Base-by-base conservation (phyloP, 2,113 vertebrate species). In the Takifugu flavidus region DNA sequence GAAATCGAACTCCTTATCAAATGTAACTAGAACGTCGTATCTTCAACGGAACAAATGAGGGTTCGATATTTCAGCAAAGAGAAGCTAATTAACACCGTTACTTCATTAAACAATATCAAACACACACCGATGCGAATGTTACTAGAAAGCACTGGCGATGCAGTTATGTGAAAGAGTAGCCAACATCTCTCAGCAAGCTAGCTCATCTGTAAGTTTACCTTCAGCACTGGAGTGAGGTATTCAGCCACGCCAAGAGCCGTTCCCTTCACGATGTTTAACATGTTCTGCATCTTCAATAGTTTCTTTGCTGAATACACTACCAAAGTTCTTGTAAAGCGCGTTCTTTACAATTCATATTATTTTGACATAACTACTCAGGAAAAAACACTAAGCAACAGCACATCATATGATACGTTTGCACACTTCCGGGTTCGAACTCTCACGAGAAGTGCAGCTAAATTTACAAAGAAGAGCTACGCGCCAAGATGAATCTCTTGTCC, bases 191-290 rank as follows among this genome's bases (percentile, higher is more conserved):
- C 67, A 74, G 31, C 49, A 46, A 45, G 80, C 66, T 69, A 77
- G 65, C 59, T 53, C 2, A 6, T 25, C 25, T 20, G 7, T 4
- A 20, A 59, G 26, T 82, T 91, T 93, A 98, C 96, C 96, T 98
- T 99, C 55, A 99, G 80, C 13, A 99, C 96, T 0, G 96, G 96
- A 0, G 96, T 99, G 67, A 98, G 92, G 55, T 95, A 93, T 91
- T 99, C 96, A 1, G 96, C 96, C 87, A 99, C 94, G 3, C 96
- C 96, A 49, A 98, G 89, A 1, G 96, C 96, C 42, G 95, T 98
- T 65, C 96, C 96, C 74, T 98, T 98, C 84, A 99, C 93, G 0
- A 95, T 94, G 88, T 98, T 99, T 62, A 98, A 95, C 13, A 98
- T 94, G 93, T 92, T 95, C 92, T 99, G 96, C 96, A 99, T 98